A percentile compares a stretch with the other conserved stretches of the same genome.
These are phyloP conservation scores for Polyommatus iphigenia DNA, from an alignment of 2,888 invertebrate species.

Conservation along the genomic window DNA sequence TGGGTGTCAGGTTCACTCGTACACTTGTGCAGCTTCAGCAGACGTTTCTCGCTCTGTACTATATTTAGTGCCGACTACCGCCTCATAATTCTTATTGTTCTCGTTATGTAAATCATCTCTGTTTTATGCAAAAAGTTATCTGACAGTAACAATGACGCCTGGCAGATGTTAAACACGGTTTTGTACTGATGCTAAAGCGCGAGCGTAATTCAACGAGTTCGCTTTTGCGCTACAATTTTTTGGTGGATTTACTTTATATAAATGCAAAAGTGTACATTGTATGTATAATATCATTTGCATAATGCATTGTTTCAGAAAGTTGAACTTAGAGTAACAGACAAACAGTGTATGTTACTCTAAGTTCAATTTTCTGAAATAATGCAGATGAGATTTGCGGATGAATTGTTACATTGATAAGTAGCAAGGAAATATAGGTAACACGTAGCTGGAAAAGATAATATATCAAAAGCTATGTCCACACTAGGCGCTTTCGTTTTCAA, in stretches of 20 bases:
- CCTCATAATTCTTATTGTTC: constrained; percentile 6
- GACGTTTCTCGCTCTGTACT: constrained; percentile 8
- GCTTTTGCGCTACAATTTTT: neutral
- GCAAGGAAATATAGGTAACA: too few relatives aligned
- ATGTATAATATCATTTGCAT: too few relatives aligned
- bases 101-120: neutral
- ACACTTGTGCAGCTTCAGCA: constrained; percentile 15
- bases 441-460: too few relatives aligned
- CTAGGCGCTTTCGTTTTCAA: too few relatives aligned
- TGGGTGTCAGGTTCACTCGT: neutral
- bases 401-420: too few relatives aligned
- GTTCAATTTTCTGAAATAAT: too few relatives aligned
- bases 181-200: neutral
- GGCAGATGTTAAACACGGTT: neutral
- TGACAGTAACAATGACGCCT: neutral
- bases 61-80: constrained; percentile 12
- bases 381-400: too few relatives aligned
- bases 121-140: constrained; percentile 9
- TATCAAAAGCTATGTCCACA: too few relatives aligned
- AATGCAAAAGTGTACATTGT: too few relatives aligned
- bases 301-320: too few relatives aligned
- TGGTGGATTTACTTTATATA: neutral
- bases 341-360: too few relatives aligned
- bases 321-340: too few relatives aligned
- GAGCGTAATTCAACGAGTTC: neutral